Percentiles rank a stretch among this genome's conserved stretches.
Conservation (phyloP, 2,797 vertebrate genomes). For the Cynodonichthys magdalenae region DNA sequence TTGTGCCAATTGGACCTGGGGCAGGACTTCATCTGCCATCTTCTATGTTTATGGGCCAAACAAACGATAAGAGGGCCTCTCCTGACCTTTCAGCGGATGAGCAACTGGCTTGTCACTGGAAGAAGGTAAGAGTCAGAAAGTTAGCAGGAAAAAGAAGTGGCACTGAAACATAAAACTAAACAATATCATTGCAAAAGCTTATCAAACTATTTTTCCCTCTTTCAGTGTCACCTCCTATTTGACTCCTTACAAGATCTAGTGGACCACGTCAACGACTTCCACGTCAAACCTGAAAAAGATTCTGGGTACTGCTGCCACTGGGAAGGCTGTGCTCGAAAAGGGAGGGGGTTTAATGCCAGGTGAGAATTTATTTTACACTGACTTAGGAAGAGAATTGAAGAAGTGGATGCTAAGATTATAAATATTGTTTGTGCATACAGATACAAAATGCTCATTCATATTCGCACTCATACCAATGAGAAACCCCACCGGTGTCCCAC, state of each 20-base stretch:
- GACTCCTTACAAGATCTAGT: constrained; percentile 96
- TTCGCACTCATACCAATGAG: constrained; percentile 97
- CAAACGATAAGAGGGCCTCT: constrained; percentile 88
- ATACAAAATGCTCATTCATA: constrained; percentile 99
- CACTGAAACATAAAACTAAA: not conserved
- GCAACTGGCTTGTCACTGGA: constrained; percentile 93
- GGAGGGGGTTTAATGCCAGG: constrained; percentile 96
- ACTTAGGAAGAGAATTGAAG: not conserved
- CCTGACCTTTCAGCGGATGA: constrained; percentile 90
- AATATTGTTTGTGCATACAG: constrained; percentile 63
- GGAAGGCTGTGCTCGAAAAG: constrained; percentile 96
- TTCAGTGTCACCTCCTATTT: constrained; percentile 94
- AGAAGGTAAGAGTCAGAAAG: constrained; percentile 83
- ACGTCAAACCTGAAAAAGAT: constrained; percentile 95
- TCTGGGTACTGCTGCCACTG: constrained; percentile 97
- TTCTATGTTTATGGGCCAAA: constrained; percentile 86
- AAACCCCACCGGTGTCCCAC: constrained; percentile 96
- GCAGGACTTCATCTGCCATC: constrained; percentile 88
- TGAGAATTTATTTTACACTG: constrained; percentile 50
- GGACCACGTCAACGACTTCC: constrained; percentile 96
- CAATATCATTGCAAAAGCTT: not conserved
- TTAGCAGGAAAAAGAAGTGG: too few relatives aligned
- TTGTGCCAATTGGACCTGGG: constrained; percentile 88
- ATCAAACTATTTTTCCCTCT: constrained; percentile 18
- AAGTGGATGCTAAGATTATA: not conserved